Base-by-base conservation (phyloP, 2,888 invertebrate genomes). In the Chloromyia formosa region DNA sequence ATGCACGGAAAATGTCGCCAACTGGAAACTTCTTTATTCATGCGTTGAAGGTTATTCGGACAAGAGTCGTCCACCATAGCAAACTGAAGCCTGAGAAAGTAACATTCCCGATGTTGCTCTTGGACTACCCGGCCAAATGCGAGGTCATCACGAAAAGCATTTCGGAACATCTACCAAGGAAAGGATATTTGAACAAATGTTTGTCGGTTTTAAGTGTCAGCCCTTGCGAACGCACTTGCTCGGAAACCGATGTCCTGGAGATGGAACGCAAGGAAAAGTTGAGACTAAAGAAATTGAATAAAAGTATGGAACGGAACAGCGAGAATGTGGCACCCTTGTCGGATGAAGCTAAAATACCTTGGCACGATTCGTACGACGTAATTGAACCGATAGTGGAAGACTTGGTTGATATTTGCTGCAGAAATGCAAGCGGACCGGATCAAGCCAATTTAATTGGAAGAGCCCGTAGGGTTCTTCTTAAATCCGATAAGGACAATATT, bases 11-110 rank as follows among this genome's bases (percentile, higher is more conserved):
- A 74, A 82, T 84, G 79, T 81, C 81, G 0, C 80, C 81, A 3
- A 82, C 82, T 18, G 84, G 82, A 14, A 83, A 83, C 75, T 84
- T 83, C 76, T 84, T 84, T 76, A 83, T 91, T 5, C 91, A 91
- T 79, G 90, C 89, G 1, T 86, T 91, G 73, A 88, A 89, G 80
- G 80, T 83, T 22, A 56, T 40, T 3, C 42, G 64, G 16, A 54
- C 20, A 1, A 12, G 42, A 45, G 16, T 40, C 22, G 58, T 10
- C 1, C 40, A 56, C n/a, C 27, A 78, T 22, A 78, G 45, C 27
- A 58, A 76, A 16, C 75, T 76, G 7, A 74, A 54, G 18, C 18
- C 54, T 2, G 62, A 64, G n/a, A 62, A 73, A 45, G 20, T 40
- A 16, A 35, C 53, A 3, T 74, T n/a, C 35, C 54, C 61, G 0